These are phyloP conservation scores for Drosophila persimilis DNA, from an alignment of 1,140 invertebrate species.

Conservation along the genomic window DNA sequence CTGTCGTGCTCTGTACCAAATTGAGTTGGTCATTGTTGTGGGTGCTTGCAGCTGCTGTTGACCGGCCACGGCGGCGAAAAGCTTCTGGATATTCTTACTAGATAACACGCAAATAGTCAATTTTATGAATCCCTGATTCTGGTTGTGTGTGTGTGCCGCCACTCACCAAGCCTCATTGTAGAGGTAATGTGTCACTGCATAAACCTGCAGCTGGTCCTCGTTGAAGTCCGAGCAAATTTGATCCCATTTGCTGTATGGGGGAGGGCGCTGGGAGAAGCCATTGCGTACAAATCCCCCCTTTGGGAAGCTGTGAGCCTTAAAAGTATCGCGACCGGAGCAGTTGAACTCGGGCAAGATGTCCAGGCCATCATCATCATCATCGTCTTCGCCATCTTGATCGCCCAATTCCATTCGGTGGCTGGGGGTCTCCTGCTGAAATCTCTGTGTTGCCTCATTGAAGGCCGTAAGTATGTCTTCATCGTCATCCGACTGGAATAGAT, in stretches of 20 bases:
- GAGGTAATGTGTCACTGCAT: conserved; percentile 39
- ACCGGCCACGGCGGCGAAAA: conserved; percentile 43
- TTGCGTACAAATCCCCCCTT: conserved; percentile 57
- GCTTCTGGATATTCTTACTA: conserved; percentile 73
- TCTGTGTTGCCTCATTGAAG: conserved; percentile 59
- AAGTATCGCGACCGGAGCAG: conserved; percentile 63
- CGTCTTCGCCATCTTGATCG: neutral
- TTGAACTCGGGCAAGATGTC: conserved; percentile 67
- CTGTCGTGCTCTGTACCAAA: conserved; percentile 49
- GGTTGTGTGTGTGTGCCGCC: too few relatives aligned
- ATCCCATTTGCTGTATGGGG: conserved; percentile 44
- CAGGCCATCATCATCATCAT: conserved; percentile 9
- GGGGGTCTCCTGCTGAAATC: conserved; percentile 10
- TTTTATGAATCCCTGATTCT: neutral
- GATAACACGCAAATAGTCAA: neutral
- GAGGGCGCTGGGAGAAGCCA: conserved; percentile 36
- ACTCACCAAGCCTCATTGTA: conserved; percentile 66
- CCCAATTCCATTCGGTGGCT: conserved; percentile 1
- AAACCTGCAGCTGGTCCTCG: conserved; percentile 32
- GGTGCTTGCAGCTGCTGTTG: conserved; percentile 50
- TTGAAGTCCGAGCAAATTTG: conserved; percentile 57
- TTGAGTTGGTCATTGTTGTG: neutral
- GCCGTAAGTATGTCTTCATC: conserved; percentile 73
- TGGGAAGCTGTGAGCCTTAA: conserved; percentile 39
- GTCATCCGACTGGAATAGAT: conserved; percentile 78